Conservation (phyloP, 2,888 invertebrate genomes). For the Mechanitis messenoides region DNA sequence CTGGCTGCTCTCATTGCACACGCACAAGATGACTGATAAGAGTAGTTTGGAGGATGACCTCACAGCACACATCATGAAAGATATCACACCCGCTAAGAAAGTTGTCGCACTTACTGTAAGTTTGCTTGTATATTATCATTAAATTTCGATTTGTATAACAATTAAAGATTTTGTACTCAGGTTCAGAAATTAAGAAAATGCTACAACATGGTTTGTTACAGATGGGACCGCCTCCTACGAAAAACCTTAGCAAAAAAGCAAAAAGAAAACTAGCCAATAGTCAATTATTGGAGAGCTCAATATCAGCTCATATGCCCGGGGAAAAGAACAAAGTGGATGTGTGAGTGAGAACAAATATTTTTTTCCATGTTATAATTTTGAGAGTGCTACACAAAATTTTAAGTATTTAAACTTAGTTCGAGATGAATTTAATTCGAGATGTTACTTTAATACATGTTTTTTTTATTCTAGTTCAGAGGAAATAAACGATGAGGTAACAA, state of each 20-base stretch:
- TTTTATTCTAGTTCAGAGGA: slow-evolving; percentile 42
- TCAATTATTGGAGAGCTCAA: slow-evolving; percentile 53
- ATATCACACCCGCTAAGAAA: slow-evolving; percentile 48
- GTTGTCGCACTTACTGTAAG: slow-evolving; percentile 55
- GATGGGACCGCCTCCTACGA: slow-evolving; percentile 55
- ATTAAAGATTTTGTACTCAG: background rate
- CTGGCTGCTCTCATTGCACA: slow-evolving; percentile 48
- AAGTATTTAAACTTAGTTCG: background rate
- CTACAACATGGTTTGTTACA: slow-evolving; percentile 30
- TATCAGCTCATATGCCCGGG: slow-evolving; percentile 53
- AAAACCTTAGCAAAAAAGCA: slow-evolving; percentile 65
- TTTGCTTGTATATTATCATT: slow-evolving; percentile 8
- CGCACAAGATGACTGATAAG: slow-evolving; percentile 37
- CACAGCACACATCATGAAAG: slow-evolving; percentile 41
- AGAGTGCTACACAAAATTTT: background rate
- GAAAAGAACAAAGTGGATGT: slow-evolving; percentile 47
- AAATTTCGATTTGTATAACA: too few relatives aligned
- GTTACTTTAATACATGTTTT: too few relatives aligned
- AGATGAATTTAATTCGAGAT: too few relatives aligned
- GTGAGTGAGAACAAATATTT: slow-evolving; percentile 38
- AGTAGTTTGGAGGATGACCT: slow-evolving; percentile 50
- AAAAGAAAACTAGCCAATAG: slow-evolving; percentile 53
- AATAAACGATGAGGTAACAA: slow-evolving; percentile 48
- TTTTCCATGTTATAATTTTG: background rate
- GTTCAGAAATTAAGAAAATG: background rate